phyloP scores from a whole-genome alignment of 1,140 invertebrate species.

The Habropoda laboriosa region DNA sequence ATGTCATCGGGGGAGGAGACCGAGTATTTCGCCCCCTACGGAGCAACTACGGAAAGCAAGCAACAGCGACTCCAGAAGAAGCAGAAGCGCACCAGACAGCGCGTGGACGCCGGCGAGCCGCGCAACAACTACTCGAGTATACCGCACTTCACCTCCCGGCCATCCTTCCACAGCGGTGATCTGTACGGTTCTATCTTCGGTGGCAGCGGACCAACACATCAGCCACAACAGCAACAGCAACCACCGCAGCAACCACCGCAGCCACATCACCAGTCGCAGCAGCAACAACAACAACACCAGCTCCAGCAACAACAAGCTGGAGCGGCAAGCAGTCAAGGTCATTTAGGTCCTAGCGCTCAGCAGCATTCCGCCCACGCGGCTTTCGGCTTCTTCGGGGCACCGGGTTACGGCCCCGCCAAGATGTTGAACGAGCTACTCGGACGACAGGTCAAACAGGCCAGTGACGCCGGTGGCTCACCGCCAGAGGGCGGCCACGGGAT shows the following conservation, averaged over 20 bases:
- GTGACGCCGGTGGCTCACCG: slow-evolving; percentile 85
- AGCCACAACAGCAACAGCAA: slow-evolving; percentile 57
- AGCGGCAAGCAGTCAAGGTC: slow-evolving; percentile 74
- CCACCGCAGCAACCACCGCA: slow-evolving; percentile 54
- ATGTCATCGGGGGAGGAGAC: slow-evolving; percentile 97
- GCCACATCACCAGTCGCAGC: slow-evolving; percentile 55
- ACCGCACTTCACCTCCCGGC: slow-evolving; percentile 92
- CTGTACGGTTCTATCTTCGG: slow-evolving; percentile 91
- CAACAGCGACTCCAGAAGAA: slow-evolving; percentile 91
- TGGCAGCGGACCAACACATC: slow-evolving; percentile 69
- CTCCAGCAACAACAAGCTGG: slow-evolving; percentile 79
- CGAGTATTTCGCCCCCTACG: slow-evolving; percentile 94
- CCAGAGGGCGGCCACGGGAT: slow-evolving; percentile 80
- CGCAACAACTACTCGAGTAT: slow-evolving; percentile 95
- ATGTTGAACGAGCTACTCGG: slow-evolving; percentile 92
- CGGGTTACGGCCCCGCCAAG: slow-evolving; percentile 89
- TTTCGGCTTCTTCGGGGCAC: slow-evolving; percentile 86
- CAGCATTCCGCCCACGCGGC: slow-evolving; percentile 81
- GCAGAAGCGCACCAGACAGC: slow-evolving; percentile 94
- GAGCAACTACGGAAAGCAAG: slow-evolving; percentile 84
- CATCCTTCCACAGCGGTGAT: slow-evolving; percentile 90
- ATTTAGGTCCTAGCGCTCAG: slow-evolving; percentile 75
- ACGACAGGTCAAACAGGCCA: slow-evolving; percentile 88
- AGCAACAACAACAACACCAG: slow-evolving; percentile 62
- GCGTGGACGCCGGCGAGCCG: slow-evolving; percentile 96